phyloP scores from a whole-genome alignment of 2,888 invertebrate species.

The Cancer borealis region DNA sequence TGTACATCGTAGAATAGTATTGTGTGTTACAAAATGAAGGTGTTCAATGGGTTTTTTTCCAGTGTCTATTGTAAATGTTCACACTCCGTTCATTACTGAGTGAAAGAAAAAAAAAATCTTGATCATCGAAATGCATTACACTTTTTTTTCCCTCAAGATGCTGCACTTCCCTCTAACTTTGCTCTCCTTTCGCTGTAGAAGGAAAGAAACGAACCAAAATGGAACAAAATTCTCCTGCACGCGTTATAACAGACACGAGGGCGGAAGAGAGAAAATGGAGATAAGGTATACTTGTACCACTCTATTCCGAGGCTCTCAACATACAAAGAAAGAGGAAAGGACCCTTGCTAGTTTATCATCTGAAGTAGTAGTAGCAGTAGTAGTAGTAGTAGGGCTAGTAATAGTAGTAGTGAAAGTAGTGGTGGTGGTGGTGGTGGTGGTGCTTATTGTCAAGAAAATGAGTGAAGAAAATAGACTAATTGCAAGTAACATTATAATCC shows the following conservation, averaged over 20 bases:
- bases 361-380: neutral
- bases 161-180: neutral
- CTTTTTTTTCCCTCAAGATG: neutral
- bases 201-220: neutral
- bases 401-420: neutral
- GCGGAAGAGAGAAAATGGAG: slow-evolving; percentile 20
- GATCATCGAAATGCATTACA: neutral
- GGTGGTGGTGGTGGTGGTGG: neutral
- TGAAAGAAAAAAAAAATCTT: too few species aligned
- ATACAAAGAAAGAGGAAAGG: neutral
- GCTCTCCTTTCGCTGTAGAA: neutral
- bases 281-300: neutral
- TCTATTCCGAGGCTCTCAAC: slow-evolving; percentile 20
- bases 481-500: neutral
- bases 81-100: neutral
- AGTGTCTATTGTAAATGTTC: neutral
- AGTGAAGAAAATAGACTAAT: neutral
- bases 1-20: neutral
- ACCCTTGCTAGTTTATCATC: neutral
- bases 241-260: slow-evolving; percentile 3
- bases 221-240: neutral
- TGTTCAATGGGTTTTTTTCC: neutral
- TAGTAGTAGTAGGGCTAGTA: too few species aligned
- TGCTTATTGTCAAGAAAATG: neutral
- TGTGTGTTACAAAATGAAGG: neutral